Evolutionary conservation across 2,888 invertebrate species (phyloP).

Genomic region (Caprella mutica): DNA sequence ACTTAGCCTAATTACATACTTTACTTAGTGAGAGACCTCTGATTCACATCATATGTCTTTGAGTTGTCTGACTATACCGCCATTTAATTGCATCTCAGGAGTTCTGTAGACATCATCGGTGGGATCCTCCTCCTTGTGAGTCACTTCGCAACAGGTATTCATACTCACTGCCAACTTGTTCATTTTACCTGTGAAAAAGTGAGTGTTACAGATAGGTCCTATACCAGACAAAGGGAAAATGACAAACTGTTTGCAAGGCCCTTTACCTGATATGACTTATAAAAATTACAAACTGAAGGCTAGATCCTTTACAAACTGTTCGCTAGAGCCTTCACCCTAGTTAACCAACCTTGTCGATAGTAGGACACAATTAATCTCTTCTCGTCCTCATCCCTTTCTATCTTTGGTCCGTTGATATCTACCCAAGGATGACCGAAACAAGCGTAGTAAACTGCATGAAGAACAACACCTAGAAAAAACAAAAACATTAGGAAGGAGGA

Average conservation of each 20-base stretch:
- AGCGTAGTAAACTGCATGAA: conserved; percentile 32
- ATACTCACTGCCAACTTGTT: conserved; percentile 6
- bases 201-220: too few species aligned
- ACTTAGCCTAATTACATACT: too few species aligned
- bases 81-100: conserved; percentile 18
- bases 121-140: conserved; percentile 21
- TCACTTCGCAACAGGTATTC: conserved; percentile 21
- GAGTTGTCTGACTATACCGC: conserved; percentile 11
- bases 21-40: too few species aligned
- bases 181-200: too few species aligned
- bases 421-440: conserved; percentile 34
- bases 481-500: too few species aligned
- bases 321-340: too few species aligned
- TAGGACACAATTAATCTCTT: conserved; percentile 24
- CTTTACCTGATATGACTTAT: too few species aligned
- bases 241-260: too few species aligned
- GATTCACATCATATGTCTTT: conserved; percentile 21
- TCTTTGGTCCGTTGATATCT: conserved; percentile 30
- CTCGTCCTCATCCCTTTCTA: conserved; percentile 24
- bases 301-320: too few species aligned
- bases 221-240: too few species aligned
- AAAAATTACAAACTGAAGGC: too few species aligned
- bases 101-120: conserved; percentile 24
- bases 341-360: conserved; percentile 31
- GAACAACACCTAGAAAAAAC: conserved; percentile 26